Percentiles rank a stretch among this genome's conserved stretches.
These are phyloP conservation scores for Dissostichus mawsoni DNA, from an alignment of 2,113 vertebrate genomes.

Conservation along the genomic window DNA sequence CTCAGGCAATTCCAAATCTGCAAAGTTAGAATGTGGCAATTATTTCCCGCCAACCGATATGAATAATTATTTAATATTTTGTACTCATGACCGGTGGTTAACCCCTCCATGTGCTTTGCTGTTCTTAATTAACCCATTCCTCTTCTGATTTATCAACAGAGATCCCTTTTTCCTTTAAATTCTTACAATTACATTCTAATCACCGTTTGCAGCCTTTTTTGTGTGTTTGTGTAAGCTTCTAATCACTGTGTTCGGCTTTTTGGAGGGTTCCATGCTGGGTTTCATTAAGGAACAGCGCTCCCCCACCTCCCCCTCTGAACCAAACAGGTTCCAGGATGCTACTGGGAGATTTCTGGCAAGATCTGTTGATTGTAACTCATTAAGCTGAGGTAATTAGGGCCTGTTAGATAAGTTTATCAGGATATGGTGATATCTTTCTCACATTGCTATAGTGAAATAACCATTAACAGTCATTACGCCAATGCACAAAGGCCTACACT, in stretches of 20 bases:
- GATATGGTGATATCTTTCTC: slow-evolving; percentile 59
- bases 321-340: slow-evolving; percentile 54
- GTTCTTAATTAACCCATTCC: slow-evolving; percentile 62
- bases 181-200: slow-evolving; percentile 77
- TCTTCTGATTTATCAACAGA: slow-evolving; percentile 17
- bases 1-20: slow-evolving; percentile 47
- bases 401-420: slow-evolving; percentile 66
- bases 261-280: slow-evolving; percentile 68
- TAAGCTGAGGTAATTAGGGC: slow-evolving; percentile 71
- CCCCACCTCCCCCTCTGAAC: slow-evolving; percentile 65
- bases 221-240: slow-evolving; percentile 72
- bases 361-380: slow-evolving; percentile 73
- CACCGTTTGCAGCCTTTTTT: slow-evolving; percentile 72
- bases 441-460: slow-evolving; percentile 53
- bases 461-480: slow-evolving; percentile 58
- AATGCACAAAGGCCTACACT: slow-evolving; percentile 49
- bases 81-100: background rate
- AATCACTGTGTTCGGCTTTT: slow-evolving; percentile 78
- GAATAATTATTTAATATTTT: slow-evolving; percentile 34
- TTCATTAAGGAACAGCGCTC: slow-evolving; percentile 74
- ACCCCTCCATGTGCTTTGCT: slow-evolving; percentile 16
- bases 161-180: slow-evolving; percentile 48
- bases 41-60: slow-evolving; percentile 22
- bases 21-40: slow-evolving; percentile 15
- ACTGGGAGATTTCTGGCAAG: slow-evolving; percentile 58